A percentile compares a stretch with the other conserved stretches of the same genome.
phyloP scores from a whole-genome alignment of 2,888 invertebrate species.

The Stenichneumon culpator region DNA sequence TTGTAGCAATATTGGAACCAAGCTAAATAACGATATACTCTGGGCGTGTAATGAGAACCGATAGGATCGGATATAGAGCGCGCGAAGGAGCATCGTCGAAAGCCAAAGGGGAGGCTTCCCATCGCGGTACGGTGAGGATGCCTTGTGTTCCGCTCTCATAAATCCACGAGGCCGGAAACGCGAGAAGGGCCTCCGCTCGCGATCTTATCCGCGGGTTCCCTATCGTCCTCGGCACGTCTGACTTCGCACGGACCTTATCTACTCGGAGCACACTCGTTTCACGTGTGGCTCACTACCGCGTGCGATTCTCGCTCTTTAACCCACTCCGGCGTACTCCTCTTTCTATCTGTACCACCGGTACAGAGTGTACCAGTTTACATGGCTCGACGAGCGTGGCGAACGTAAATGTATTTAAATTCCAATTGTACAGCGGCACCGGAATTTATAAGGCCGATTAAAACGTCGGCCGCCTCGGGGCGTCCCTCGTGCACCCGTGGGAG shows the following conservation, averaged over 20 bases:
- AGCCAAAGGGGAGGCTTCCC: constrained; percentile 28
- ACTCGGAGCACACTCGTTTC: constrained; percentile 62
- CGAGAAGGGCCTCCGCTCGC: constrained; percentile 51
- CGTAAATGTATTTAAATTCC: constrained; percentile 51
- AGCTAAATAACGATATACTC: constrained; percentile 73
- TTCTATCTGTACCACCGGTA: neutral
- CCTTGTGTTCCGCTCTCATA: constrained; percentile 55
- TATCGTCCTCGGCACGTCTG: constrained; percentile 66
- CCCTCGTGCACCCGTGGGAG: constrained; percentile 46
- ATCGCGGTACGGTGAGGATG: constrained; percentile 10
- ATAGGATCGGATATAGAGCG: constrained; percentile 71
- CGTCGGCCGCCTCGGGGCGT: constrained; percentile 52
- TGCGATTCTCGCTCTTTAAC: constrained; percentile 26
- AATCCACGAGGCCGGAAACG: constrained; percentile 63
- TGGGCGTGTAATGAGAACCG: constrained; percentile 77
- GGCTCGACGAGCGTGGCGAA: constrained; percentile 14
- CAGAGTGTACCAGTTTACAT: constrained; percentile 6
- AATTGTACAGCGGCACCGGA: constrained; percentile 41
- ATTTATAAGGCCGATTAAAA: constrained; percentile 64
- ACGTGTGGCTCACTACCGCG: constrained; percentile 50
- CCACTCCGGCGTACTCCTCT: neutral
- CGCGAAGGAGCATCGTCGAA: constrained; percentile 55
- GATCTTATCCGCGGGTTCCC: constrained; percentile 56
- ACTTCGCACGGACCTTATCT: constrained; percentile 67
- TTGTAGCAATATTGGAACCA: constrained; percentile 46